These are phyloP conservation scores for Protomyctophum bolini DNA, from an alignment of 2,113 vertebrate species.

Conservation along the genomic window DNA sequence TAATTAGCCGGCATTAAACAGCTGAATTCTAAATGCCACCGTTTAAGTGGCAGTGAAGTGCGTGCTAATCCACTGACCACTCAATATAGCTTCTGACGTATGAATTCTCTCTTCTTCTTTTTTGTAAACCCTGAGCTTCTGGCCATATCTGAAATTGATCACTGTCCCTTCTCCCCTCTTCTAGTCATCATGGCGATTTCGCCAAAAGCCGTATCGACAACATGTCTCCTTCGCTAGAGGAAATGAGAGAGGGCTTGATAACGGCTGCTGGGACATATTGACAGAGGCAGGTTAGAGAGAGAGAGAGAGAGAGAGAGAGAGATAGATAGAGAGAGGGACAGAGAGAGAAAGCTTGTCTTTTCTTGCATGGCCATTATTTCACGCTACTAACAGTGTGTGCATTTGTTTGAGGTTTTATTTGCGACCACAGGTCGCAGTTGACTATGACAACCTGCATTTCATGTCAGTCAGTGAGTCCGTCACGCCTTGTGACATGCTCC, in stretches of 20 bases:
- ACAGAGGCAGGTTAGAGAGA: not conserved
- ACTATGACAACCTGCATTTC: too few species aligned
- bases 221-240: slow-evolving; percentile 39
- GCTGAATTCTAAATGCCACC: too few species aligned
- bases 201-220: slow-evolving; percentile 62
- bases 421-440: too few species aligned
- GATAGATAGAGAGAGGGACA: not conserved
- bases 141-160: slow-evolving; percentile 79
- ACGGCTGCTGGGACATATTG: slow-evolving; percentile 14
- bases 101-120: slow-evolving; percentile 74
- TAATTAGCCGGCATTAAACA: not conserved
- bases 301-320: not conserved
- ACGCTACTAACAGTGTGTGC: too few species aligned
- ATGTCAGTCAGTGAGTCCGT: too few species aligned
- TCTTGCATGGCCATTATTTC: not conserved
- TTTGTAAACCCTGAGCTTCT: slow-evolving; percentile 71
- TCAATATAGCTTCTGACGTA: slow-evolving; percentile 77
- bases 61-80: slow-evolving; percentile 76
- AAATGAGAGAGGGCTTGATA: slow-evolving; percentile 40
- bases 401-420: too few species aligned
- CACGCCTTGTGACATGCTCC: too few species aligned
- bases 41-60: slow-evolving; percentile 18
- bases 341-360: not conserved
- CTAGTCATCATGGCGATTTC: slow-evolving; percentile 57
- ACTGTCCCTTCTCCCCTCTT: slow-evolving; percentile 43